Conservation (phyloP, 1,140 invertebrate species). For the Drosophila busckii region DNA sequence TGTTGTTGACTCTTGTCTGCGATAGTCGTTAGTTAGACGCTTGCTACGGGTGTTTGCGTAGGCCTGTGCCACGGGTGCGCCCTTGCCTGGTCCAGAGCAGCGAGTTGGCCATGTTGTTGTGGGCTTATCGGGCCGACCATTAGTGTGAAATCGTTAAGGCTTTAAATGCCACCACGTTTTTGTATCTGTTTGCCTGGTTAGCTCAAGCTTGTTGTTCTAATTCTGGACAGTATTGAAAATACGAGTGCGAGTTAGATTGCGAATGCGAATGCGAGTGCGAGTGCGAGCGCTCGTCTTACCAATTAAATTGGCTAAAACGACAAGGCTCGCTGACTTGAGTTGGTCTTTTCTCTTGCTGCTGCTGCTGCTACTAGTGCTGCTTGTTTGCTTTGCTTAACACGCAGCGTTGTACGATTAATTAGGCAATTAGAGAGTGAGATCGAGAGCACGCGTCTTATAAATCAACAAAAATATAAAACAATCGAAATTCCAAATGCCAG, state of each 20-base stretch:
- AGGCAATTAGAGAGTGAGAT: conserved; percentile 44
- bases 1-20: conserved; percentile 40
- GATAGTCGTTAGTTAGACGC: conserved; percentile 65
- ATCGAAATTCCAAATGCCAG: conserved; percentile 40
- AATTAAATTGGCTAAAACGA: conserved; percentile 56
- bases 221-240: conserved; percentile 38
- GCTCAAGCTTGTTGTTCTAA: conserved; percentile 46
- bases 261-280: too few species aligned
- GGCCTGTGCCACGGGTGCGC: conserved; percentile 20
- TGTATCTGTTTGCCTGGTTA: conserved; percentile 23
- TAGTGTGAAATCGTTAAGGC: conserved; percentile 69
- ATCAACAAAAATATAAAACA: conserved; percentile 62
- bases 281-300: too few species aligned
- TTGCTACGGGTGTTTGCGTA: conserved; percentile 36
- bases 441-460: conserved; percentile 29
- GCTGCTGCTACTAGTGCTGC: too few species aligned
- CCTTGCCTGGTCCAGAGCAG: conserved; percentile 24
- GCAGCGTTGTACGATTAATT: conserved; percentile 50
- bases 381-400: conserved; percentile 3
- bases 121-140: conserved; percentile 61
- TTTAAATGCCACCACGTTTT: conserved; percentile 70
- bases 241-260: too few species aligned
- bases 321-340: conserved; percentile 7
- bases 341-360: background rate
- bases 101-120: conserved; percentile 7